A percentile compares a stretch with the other conserved stretches of the same genome.
phyloP scores from a whole-genome alignment of 2,888 invertebrate genomes.

The Catotricha subobsoleta region DNA sequence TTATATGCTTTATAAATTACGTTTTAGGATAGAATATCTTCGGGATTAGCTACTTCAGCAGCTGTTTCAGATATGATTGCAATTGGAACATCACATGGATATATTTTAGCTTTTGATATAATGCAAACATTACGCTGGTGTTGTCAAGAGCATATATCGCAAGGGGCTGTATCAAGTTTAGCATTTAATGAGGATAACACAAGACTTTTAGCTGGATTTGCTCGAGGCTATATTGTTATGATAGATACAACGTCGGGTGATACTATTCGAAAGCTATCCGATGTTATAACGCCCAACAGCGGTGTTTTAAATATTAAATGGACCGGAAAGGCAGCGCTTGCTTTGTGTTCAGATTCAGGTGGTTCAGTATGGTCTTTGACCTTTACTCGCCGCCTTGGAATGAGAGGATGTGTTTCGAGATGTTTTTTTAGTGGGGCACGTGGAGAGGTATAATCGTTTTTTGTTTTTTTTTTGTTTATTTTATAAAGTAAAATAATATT shows the following conservation, averaged over 20 bases:
- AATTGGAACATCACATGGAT: slow-evolving; percentile 89
- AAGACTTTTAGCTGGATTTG: slow-evolving; percentile 58
- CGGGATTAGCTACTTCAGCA: slow-evolving; percentile 73
- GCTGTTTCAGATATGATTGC: slow-evolving; percentile 65
- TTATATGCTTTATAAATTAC: slow-evolving; percentile 8
- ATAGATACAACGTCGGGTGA: slow-evolving; percentile 70
- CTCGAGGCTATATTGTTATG: slow-evolving; percentile 76
- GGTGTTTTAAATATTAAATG: slow-evolving; percentile 53
- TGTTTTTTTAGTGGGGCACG: slow-evolving; percentile 94
- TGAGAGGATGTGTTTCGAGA: slow-evolving; percentile 72
- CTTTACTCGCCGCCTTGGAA: slow-evolving; percentile 74
- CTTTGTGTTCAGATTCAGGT: slow-evolving; percentile 74
- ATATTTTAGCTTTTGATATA: slow-evolving; percentile 68
- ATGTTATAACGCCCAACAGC: slow-evolving; percentile 68
- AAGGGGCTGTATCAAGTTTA: slow-evolving; percentile 65
- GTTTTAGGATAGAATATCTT: slow-evolving; percentile 63
- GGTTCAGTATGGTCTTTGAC: slow-evolving; percentile 91
- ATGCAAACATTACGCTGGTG: slow-evolving; percentile 85
- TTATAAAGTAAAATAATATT: neutral
- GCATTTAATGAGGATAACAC: slow-evolving; percentile 77
- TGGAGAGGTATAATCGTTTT: slow-evolving; percentile 64
- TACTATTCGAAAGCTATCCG: slow-evolving; percentile 51
- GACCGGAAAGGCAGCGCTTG: slow-evolving; percentile 54
- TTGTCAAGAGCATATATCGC: slow-evolving; percentile 40
- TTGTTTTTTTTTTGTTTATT: neutral